phyloP scores from a whole-genome alignment of 2,113 vertebrate species.

The Sturnira hondurensis region DNA sequence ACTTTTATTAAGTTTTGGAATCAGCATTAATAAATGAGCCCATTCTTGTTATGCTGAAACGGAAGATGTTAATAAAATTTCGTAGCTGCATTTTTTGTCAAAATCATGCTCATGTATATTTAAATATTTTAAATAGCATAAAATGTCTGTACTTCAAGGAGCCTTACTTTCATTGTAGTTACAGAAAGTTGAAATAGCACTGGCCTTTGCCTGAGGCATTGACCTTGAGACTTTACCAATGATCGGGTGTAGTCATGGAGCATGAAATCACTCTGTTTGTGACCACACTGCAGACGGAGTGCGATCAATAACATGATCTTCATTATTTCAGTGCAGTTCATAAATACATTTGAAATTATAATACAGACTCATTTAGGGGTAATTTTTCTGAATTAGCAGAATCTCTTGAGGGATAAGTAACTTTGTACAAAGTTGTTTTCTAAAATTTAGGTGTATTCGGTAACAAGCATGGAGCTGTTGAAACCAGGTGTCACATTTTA shows the following conservation, averaged over 20 bases:
- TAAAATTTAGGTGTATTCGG: not conserved
- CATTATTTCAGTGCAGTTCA: not conserved
- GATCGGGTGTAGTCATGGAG: not conserved
- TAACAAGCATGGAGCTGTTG: not conserved
- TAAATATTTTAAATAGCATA: not conserved
- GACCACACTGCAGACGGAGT: not conserved
- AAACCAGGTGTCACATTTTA: not conserved
- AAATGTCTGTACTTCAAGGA: not conserved
- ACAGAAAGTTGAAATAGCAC: not conserved
- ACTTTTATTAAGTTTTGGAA: not conserved
- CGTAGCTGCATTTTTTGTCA: not conserved
- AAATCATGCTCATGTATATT: not conserved
- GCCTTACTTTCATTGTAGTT: not conserved
- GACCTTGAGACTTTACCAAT: not conserved
- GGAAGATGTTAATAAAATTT: not conserved
- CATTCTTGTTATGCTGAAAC: not conserved
- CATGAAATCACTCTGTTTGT: not conserved
- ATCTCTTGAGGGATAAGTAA: not conserved
- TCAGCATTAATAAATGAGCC: not conserved
- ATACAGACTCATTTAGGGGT: not conserved
- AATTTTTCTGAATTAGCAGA: slow-evolving; percentile 1
- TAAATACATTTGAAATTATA: not conserved
- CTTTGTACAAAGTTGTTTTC: not conserved
- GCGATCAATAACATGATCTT: not conserved
- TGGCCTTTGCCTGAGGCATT: not conserved